Evolutionary conservation across 1,140 invertebrate species (phyloP).

Genomic region (Hyphantria cunea): DNA sequence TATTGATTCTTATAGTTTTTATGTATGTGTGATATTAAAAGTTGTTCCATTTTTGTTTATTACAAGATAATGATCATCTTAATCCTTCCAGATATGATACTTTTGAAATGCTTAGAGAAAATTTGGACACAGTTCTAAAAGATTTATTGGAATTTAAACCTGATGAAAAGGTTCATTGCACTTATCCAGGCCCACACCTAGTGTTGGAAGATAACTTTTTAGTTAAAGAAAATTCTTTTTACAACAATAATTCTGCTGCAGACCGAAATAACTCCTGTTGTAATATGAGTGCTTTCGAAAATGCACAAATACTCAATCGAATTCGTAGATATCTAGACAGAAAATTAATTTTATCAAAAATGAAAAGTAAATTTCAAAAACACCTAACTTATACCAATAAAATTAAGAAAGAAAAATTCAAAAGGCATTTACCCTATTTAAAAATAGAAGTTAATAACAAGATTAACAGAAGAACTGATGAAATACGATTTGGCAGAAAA

Average conservation of each 20-base stretch:
- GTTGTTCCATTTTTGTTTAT: too few species aligned
- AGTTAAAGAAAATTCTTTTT: slow-evolving; percentile 20
- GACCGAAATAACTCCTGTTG: slow-evolving; percentile 6
- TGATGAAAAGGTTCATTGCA: slow-evolving; percentile 45
- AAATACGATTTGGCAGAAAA: slow-evolving; percentile 32
- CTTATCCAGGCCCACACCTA: slow-evolving; percentile 65
- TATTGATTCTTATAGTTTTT: too few species aligned
- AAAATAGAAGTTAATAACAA: neutral
- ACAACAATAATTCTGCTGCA: slow-evolving; percentile 30
- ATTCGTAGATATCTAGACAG: slow-evolving; percentile 61
- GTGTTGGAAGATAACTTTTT: slow-evolving; percentile 54
- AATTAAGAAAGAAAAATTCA: slow-evolving; percentile 23
- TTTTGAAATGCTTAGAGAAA: slow-evolving; percentile 91
- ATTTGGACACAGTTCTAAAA: slow-evolving; percentile 86
- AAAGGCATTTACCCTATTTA: neutral
- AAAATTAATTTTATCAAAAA: slow-evolving; percentile 43
- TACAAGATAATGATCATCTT: too few species aligned
- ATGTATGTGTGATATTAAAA: too few species aligned
- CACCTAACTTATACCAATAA: slow-evolving; percentile 33
- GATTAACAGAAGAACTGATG: slow-evolving; percentile 10
- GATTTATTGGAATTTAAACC: slow-evolving; percentile 84
- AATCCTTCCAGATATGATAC: slow-evolving; percentile 85
- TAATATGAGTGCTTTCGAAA: slow-evolving; percentile 5
- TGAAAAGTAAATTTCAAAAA: slow-evolving; percentile 40
- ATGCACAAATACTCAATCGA: slow-evolving; percentile 58